Base-by-base conservation (phyloP, 1,140 invertebrate species). In the Phortica variegata region DNA sequence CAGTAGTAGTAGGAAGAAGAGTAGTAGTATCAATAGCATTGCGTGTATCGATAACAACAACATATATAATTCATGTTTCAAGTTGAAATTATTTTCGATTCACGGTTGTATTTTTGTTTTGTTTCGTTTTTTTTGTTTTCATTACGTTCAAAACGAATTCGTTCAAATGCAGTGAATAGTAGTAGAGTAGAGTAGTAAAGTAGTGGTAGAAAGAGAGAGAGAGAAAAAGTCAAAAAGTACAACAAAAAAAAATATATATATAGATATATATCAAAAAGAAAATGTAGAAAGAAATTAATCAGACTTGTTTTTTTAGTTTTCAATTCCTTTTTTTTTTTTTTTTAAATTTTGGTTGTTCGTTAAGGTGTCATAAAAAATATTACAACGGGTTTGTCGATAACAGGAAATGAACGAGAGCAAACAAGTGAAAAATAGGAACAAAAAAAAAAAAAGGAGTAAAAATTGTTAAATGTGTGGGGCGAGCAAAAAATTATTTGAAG, bases 261-360 rank as follows among this genome's bases (percentile, higher is more conserved):
- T n/a, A n/a, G n/a, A n/a, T n/a, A n/a, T n/a, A n/a, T n/a, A n/a
- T n/a, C n/a, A n/a, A 42, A 54, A 58, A 56, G 49, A 51, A 55
- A 58, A 65, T 62, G 56, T 56, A 62, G 54, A 66, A 65, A 52
- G 56, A 45, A 68, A 66, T 56, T 56, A 53, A 56, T 56, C 38
- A 53, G 26, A 29, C 6, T 29, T 29, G 12, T 29, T 29, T 29
- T 29, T 6, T 29, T n/a, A n/a, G n/a, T n/a, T n/a, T n/a, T n/a
- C n/a, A n/a, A n/a, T n/a, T n/a, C n/a, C n/a, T n/a, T n/a, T n/a
- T n/a, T n/a, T n/a, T n/a, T n/a, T n/a, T n/a, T n/a, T n/a, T n/a
- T n/a, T n/a, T n/a, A n/a, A n/a, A n/a, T n/a, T n/a, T n/a, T n/a
- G n/a, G n/a, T n/a, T n/a, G n/a, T n/a, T n/a, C n/a, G n/a, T n/a